These are phyloP conservation scores for Rhombomys opimus DNA, from an alignment of 2,113 vertebrate species.

Conservation along the genomic window DNA sequence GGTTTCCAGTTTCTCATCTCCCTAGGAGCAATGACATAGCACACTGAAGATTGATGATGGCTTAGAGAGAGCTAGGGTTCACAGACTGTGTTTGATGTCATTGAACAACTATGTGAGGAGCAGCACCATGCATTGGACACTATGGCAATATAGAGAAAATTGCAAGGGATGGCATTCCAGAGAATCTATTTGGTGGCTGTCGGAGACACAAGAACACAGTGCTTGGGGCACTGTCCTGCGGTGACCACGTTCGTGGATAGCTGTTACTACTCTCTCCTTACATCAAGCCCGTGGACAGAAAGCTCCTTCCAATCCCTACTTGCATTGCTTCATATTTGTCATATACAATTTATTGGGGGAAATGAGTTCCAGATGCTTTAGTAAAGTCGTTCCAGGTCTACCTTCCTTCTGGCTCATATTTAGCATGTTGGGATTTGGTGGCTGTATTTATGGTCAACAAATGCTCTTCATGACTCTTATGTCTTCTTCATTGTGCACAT, in stretches of 20 bases:
- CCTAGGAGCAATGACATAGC: background rate
- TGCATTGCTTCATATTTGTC: constrained; percentile 52
- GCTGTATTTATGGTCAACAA: constrained; percentile 69
- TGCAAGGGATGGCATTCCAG: background rate
- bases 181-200: background rate
- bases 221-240: background rate
- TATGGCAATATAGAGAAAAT: background rate
- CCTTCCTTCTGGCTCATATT: constrained; percentile 52
- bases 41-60: background rate
- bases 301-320: background rate
- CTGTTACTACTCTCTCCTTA: constrained; percentile 16
- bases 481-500: constrained; percentile 40
- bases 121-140: background rate
- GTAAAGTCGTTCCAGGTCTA: constrained; percentile 62
- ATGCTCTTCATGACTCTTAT: constrained; percentile 43
- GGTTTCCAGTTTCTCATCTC: constrained; percentile 37
- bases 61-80: background rate
- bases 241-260: background rate
- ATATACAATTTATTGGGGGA: constrained; percentile 69
- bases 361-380: constrained; percentile 78
- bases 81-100: background rate
- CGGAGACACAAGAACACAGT: background rate
- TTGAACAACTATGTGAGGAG: background rate
- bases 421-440: constrained; percentile 70
- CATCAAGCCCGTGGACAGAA: constrained; percentile 26